phyloP scores from a whole-genome alignment of 2,888 invertebrate genomes.

The Apeira syringaria region DNA sequence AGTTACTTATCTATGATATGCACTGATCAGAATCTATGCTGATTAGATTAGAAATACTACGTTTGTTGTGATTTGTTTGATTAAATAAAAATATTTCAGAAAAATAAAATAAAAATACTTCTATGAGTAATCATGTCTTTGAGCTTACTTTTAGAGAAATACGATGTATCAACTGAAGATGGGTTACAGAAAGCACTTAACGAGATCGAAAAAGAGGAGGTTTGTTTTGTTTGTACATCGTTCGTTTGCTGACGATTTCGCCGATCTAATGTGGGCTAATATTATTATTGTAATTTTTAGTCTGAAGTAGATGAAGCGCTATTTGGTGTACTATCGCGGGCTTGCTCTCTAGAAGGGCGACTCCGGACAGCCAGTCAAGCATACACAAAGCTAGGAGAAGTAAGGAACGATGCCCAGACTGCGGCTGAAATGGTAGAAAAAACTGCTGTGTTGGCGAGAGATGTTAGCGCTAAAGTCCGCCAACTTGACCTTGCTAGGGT shows the following conservation, averaged over 20 bases:
- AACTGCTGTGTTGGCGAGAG: slow-evolving; percentile 94
- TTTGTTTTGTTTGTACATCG: slow-evolving; percentile 38
- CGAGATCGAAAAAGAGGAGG: slow-evolving; percentile 84
- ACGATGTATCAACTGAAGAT: slow-evolving; percentile 79
- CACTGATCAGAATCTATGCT: too few relatives aligned
- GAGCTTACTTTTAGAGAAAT: slow-evolving; percentile 68
- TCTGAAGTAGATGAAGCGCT: slow-evolving; percentile 87
- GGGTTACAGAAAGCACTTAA: slow-evolving; percentile 82
- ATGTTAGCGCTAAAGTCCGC: slow-evolving; percentile 97
- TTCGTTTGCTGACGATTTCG: slow-evolving; percentile 32
- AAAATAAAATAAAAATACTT: too few relatives aligned
- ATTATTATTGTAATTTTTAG: slow-evolving; percentile 62
- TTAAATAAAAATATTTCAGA: too few relatives aligned
- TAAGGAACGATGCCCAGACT: slow-evolving; percentile 90
- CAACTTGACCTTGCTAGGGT: slow-evolving; percentile 96
- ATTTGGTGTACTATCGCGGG: slow-evolving; percentile 87
- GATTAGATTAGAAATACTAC: too few relatives aligned
- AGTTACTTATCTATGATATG: too few relatives aligned
- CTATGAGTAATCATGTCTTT: slow-evolving; percentile 53
- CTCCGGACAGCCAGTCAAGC: slow-evolving; percentile 91
- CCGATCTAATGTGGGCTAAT: slow-evolving; percentile 5
- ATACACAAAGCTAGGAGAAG: slow-evolving; percentile 90
- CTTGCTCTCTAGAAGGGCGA: slow-evolving; percentile 90
- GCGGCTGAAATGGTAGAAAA: slow-evolving; percentile 93
- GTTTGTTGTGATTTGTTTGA: too few relatives aligned